A percentile compares a stretch with the other conserved stretches of the same genome.
Evolutionary conservation across 2,797 vertebrate species (phyloP).

Genomic region (Australoheros facetus): DNA sequence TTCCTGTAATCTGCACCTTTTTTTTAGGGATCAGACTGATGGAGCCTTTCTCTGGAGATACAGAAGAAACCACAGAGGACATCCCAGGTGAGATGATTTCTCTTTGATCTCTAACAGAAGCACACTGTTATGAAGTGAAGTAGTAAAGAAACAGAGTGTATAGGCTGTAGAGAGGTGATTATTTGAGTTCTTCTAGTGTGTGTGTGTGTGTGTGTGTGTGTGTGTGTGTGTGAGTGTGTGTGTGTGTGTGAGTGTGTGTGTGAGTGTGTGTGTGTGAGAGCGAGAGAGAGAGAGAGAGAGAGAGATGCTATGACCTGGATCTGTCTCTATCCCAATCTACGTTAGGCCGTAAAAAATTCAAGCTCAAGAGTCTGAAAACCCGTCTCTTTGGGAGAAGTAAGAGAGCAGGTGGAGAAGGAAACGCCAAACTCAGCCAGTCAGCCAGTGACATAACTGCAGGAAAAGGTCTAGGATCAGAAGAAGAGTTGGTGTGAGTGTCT

Average conservation of each 20-base stretch:
- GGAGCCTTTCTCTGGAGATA: slow-evolving; percentile 84
- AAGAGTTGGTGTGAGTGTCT: slow-evolving; percentile 79
- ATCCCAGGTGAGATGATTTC: slow-evolving; percentile 82
- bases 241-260: background rate
- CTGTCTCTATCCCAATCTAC: slow-evolving; percentile 33
- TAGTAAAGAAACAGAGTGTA: background rate
- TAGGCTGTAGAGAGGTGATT: background rate
- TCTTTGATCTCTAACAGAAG: background rate
- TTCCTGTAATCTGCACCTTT: background rate
- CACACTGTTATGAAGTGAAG: background rate
- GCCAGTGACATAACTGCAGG: slow-evolving; percentile 81
- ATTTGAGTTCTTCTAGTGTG: background rate
- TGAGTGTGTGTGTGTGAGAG: background rate
- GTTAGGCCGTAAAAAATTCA: slow-evolving; percentile 89
- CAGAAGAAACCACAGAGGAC: slow-evolving; percentile 85
- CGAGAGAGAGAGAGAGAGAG: too few species aligned
- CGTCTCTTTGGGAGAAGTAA: slow-evolving; percentile 88
- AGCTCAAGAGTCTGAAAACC: slow-evolving; percentile 85
- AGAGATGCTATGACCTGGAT: slow-evolving; percentile 38
- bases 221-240: background rate
- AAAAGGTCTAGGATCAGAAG: slow-evolving; percentile 82
- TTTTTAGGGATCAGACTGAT: slow-evolving; percentile 68
- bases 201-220: background rate
- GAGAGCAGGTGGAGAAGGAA: slow-evolving; percentile 71
- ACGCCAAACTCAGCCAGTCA: slow-evolving; percentile 86